Evolutionary conservation across 2,113 vertebrate species (phyloP).

Genomic region (Synodontis membranacea): DNA sequence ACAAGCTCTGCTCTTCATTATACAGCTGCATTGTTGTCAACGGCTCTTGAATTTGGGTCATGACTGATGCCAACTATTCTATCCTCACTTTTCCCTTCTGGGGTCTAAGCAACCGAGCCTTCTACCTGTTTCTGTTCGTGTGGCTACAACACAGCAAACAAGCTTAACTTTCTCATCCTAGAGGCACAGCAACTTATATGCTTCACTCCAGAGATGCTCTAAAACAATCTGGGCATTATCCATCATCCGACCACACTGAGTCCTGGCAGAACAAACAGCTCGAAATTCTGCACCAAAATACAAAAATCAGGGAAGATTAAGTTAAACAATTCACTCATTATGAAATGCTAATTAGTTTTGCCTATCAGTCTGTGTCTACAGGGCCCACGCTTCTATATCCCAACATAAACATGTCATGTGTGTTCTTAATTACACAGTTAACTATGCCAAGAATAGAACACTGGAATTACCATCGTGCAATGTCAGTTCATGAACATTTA

Average conservation of each 20-base stretch:
- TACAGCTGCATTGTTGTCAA: neutral
- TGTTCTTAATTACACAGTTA: neutral
- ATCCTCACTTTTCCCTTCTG: neutral
- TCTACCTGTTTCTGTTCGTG: neutral
- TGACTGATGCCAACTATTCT: neutral
- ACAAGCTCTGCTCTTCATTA: neutral
- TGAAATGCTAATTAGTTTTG: neutral
- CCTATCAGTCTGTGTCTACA: neutral
- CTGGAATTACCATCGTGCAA: neutral
- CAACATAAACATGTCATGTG: neutral
- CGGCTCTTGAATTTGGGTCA: neutral
- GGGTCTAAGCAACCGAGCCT: neutral
- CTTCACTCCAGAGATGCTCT: neutral
- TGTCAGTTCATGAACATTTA: neutral
- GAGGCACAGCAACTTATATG: neutral
- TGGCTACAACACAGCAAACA: neutral
- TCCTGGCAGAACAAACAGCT: neutral
- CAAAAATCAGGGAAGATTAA: neutral
- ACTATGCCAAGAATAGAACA: neutral
- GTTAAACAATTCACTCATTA: neutral
- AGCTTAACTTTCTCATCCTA: neutral
- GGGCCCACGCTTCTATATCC: neutral
- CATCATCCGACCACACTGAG: neutral
- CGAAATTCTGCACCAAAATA: neutral
- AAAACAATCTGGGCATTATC: neutral